Conservation (phyloP, 2,113 vertebrate species). For the Myrmecophaga tridactyla region DNA sequence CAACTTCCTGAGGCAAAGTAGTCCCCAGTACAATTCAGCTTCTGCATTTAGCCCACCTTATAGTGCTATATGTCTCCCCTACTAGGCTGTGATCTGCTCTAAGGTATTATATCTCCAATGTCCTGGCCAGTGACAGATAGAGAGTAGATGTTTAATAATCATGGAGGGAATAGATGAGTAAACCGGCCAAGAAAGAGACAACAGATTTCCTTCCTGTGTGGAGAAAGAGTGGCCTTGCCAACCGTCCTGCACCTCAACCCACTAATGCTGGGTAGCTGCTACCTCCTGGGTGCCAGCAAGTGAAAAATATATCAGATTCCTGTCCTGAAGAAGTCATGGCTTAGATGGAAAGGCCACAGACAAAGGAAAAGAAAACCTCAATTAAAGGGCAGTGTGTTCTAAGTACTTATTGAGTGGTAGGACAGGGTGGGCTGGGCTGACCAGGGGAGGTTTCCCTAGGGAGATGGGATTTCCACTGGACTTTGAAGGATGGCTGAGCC, state of each 20-base stretch:
- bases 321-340: not conserved
- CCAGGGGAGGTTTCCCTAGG: too few species aligned
- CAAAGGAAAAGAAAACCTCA: fast-evolving
- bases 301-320: not conserved
- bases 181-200: not conserved
- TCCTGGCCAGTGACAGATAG: not conserved
- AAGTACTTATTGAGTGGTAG: too few species aligned
- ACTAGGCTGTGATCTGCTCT: not conserved
- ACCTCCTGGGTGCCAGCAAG: too few species aligned
- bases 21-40: fast-evolving
- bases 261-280: not conserved
- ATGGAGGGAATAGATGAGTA: not conserved
- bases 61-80: not conserved
- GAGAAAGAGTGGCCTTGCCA: not conserved
- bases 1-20: not conserved
- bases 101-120: not conserved
- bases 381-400: not conserved
- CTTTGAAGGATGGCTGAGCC: not conserved
- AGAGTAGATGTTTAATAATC: fast-evolving
- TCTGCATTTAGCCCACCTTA: fast-evolving
- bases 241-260: fast-evolving
- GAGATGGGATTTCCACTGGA: fast-evolving
- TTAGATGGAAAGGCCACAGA: not conserved
- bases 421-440: not conserved
- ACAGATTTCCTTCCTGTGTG: not conserved